These are phyloP conservation scores for Rhogogaster chlorosoma DNA, from an alignment of 2,888 invertebrate species.

Conservation along the genomic window DNA sequence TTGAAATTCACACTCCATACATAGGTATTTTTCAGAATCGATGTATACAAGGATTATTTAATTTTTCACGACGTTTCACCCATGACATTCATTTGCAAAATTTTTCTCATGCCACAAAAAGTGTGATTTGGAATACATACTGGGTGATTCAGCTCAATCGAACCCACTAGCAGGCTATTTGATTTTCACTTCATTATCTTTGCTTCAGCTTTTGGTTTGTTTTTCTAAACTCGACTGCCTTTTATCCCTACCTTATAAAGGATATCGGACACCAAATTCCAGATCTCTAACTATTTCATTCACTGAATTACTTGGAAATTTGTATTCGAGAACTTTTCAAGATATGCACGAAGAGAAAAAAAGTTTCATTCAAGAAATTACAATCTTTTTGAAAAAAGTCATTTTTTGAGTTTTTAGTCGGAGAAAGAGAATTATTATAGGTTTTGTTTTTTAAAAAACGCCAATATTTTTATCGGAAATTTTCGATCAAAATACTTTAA, in stretches of 20 bases:
- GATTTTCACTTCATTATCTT: not conserved
- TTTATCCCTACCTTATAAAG: not conserved
- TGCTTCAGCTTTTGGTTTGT: too few relatives aligned
- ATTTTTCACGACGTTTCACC: not conserved
- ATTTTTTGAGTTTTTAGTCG: not conserved
- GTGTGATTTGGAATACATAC: not conserved
- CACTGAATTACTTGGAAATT: not conserved
- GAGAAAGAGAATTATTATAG: too few relatives aligned
- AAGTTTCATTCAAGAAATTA: not conserved
- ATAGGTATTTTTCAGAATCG: not conserved
- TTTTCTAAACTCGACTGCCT: not conserved
- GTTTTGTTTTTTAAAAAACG: too few relatives aligned
- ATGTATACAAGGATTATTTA: not conserved
- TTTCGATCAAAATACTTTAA: too few relatives aligned
- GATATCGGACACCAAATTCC: not conserved
- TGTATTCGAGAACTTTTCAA: not conserved
- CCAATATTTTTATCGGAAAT: too few relatives aligned
- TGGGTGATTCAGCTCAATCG: not conserved
- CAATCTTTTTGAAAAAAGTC: not conserved
- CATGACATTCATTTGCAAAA: not conserved
- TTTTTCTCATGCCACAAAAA: not conserved
- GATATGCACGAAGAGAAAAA: not conserved
- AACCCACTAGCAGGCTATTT: not conserved
- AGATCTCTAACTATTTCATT: constrained; percentile 2
- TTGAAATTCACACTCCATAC: not conserved